Base-by-base conservation (phyloP, 2,113 vertebrate genomes). In the Triplophysa dalaica region DNA sequence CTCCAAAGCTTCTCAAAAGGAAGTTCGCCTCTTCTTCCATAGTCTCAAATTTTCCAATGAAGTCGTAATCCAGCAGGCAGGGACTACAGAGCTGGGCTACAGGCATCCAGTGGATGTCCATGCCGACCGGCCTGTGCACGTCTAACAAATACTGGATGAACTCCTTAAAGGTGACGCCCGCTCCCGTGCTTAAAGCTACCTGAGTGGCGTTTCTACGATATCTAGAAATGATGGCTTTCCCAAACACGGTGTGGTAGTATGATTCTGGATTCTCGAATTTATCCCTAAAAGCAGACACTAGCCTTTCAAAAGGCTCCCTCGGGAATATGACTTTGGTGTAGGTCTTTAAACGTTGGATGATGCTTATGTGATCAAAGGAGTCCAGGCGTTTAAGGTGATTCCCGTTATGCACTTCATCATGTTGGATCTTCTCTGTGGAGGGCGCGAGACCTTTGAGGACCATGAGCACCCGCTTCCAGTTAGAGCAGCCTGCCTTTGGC, bases 401-500 rank as follows among this genome's bases (percentile, higher is more conserved):
- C 0, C 95, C 92, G 0, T 96, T 94, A 90, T 99, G 97, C 43
- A 95, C 97, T 0, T 94, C 91, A 70, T 98, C 90, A 61, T 98
- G 97, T 29, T 92, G 91, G 45, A 99, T 94, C 8, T 92, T 94
- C 1, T 87, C 87, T 0, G 95, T 89, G 72, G 95, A 93, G 1
- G 93, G 84, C 12, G 96, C 96, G 83, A 93, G 79, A 10, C 98
- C 98, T 0, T 94, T 93, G 1, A 99, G 93, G 78, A 99, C 95
- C 93, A 99, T 97, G 52, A 99, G 93, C 41, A 98, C 96, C 26
- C 97, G 89, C 84, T 99, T 98, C 97, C 97, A 99, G 92, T 99
- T 99, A 54, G 97, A 98, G 87, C 98, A 99, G 64, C 97, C 97
- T 0, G 93, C 95, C 82, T 99, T 99, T 21, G 97, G 98, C n/a